These are phyloP conservation scores for Styela clava DNA, from an alignment of 23 tunicate genomes.

Conservation along the genomic window DNA sequence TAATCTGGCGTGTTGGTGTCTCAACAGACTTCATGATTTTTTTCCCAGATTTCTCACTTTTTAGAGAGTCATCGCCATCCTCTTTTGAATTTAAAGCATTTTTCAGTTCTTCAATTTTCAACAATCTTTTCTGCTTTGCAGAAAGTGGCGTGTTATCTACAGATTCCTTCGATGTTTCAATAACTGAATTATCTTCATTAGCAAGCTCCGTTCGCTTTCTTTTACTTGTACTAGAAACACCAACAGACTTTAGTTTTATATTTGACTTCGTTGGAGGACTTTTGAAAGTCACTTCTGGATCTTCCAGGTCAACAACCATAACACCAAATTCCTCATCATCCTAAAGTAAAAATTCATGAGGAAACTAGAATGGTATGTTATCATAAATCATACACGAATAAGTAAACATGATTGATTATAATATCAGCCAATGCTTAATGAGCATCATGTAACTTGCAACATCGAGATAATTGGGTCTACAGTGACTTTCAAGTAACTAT, in stretches of 20 bases:
- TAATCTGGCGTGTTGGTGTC: neutral
- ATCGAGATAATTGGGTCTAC: no score
- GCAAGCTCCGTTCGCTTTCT: neutral
- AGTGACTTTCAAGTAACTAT: no score
- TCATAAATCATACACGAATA: no score
- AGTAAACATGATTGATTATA: no score
- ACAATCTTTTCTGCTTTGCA: neutral
- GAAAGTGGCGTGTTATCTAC: neutral
- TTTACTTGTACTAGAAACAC: neutral
- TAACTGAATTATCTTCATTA: neutral
- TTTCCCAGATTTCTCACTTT: neutral
- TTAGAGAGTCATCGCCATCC: neutral
- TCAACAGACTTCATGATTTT: neutral
- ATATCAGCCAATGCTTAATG: no score
- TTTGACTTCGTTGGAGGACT: conserved; percentile 48
- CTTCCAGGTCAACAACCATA: conserved; percentile 65
- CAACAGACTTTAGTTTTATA: conserved; percentile 28
- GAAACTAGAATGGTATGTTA: no score
- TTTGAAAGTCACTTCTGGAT: conserved; percentile 52
- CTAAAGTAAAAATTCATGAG: neutral
- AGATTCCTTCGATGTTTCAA: neutral
- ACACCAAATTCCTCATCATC: conserved; percentile 17
- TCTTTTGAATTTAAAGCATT: neutral
- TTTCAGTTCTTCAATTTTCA: neutral
- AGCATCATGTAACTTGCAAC: no score